phyloP scores from a whole-genome alignment of 2,113 vertebrate genomes.

The Elachura formosa region DNA sequence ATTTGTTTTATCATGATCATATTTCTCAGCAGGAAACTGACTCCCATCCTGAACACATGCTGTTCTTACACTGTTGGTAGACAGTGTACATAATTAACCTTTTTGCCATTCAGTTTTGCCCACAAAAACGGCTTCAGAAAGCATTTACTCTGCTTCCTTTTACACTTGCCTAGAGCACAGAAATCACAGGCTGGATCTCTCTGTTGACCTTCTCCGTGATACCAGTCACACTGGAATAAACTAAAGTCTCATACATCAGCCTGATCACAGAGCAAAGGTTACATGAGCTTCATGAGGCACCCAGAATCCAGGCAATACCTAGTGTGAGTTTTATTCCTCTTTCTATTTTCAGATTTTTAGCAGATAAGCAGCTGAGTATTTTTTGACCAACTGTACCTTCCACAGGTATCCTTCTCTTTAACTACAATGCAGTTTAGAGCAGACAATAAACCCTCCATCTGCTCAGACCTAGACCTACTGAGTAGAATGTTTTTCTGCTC shows the following conservation, averaged over 20 bases:
- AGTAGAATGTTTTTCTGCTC: neutral
- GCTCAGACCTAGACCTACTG: neutral
- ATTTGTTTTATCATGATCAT: slow-evolving; percentile 49
- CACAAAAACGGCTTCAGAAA: neutral
- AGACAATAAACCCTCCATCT: neutral
- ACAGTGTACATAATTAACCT: slow-evolving; percentile 44
- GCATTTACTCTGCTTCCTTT: neutral
- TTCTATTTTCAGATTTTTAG: neutral
- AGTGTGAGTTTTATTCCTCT: neutral
- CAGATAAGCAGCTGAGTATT: neutral
- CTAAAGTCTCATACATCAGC: neutral
- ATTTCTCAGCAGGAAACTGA: slow-evolving; percentile 31
- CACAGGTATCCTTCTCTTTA: neutral
- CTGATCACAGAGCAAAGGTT: neutral
- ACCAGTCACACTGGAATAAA: neutral
- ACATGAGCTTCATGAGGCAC: neutral
- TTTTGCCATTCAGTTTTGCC: neutral
- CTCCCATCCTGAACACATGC: neutral
- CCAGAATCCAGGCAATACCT: neutral
- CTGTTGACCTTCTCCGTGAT: neutral
- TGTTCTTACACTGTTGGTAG: slow-evolving; percentile 12
- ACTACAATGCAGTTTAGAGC: neutral
- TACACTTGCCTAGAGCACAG: neutral
- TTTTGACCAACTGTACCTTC: neutral
- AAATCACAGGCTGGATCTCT: neutral